Base-by-base conservation (phyloP, 2,113 vertebrate species). In the Halcyon malimbica region DNA sequence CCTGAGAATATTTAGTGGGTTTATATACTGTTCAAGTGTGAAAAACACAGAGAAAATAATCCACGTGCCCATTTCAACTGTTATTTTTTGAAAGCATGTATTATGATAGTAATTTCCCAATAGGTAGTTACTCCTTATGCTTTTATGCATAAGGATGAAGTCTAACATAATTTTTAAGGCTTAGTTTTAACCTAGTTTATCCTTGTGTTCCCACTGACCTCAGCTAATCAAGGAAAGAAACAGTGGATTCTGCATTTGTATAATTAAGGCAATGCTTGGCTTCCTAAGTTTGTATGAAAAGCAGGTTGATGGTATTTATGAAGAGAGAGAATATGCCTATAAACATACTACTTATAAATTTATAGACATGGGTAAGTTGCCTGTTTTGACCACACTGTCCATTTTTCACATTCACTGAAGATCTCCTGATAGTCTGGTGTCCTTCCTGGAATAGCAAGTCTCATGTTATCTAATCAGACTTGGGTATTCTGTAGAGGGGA, bases 401-500 rank as follows among this genome's bases (percentile, higher is more conserved):
- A 39, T 57, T 96, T 96, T 92, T 76, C 84, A 95, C 62, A 39
- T 51, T 42, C 75, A 85, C 33, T 42, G 83, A 83, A 93, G 89
- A 63, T 89, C 84, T 97, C 83, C 74, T 94, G 75, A 62, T 81
- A 54, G 46, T 63, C 33, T 75, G 76, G 53, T 87, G 79, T 82
- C 67, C 86, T 93, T 95, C 84, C 56, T 0, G 0, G 77, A 90
- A 48, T 16, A 56, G 65, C 87, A 95, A 96, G 93, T 94, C 96
- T 92, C 65, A 13, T 33, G 87, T 92, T 95, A 81, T 59, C 94
- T 90, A 73, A 89, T 96, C 91, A 82, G 62, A 54, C 42, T 71
- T 77, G 77, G 91, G 68, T n/a, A 69, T 76, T 92, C 87, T 77
- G 57, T 81, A 51, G 74, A 96, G 87, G 69, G 74, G 77, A 97